Base-by-base conservation (phyloP, 2,888 invertebrate species). In the Lycia hirtaria region DNA sequence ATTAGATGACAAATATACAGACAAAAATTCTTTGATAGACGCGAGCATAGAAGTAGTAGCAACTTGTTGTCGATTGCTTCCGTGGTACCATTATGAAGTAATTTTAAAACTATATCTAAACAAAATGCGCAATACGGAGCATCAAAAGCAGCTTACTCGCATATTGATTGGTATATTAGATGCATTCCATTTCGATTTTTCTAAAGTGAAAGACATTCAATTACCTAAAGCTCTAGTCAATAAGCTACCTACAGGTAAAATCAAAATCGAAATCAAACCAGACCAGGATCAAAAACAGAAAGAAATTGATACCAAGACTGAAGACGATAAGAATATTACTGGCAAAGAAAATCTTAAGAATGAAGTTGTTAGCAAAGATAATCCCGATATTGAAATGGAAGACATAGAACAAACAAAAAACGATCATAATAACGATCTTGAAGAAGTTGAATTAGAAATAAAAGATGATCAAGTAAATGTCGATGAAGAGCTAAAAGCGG, bases 161-260 rank as follows among this genome's bases (percentile, higher is more conserved):
- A 92, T 97, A 53, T 92, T 96, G 10, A 94, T 96, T 0, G 94
- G 94, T 0, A 95, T 99, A 60, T 90, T 99, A 62, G 97, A 98
- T 78, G 95, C 96, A 0, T 99, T 98, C 77, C 98, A 98, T 87
- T 99, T 96, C 82, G 97, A 98, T 88, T 92, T 98, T 44, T 94
- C 94, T 0, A 95, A 95, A 78, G 94, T 80, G 0, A 81, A 88
- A 67, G 74, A 81, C 45, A 81, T 85, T 53, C 83, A 87, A 60
- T 62, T 87, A 20, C 87, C 88, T 1, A 86, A 87, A 78, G 76
- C 83, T 26, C 72, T 90, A 33, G 71, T 80, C 6, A 72, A 69
- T 59, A 83, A 78, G 65, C 68, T 85, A 17, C 66, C 77, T 64
- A 68, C 72, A 12, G 60, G 63, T 7, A 67, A 67, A 71, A 62